phyloP scores from a whole-genome alignment of 1,140 invertebrate genomes.

The Drosophila kikkawai region DNA sequence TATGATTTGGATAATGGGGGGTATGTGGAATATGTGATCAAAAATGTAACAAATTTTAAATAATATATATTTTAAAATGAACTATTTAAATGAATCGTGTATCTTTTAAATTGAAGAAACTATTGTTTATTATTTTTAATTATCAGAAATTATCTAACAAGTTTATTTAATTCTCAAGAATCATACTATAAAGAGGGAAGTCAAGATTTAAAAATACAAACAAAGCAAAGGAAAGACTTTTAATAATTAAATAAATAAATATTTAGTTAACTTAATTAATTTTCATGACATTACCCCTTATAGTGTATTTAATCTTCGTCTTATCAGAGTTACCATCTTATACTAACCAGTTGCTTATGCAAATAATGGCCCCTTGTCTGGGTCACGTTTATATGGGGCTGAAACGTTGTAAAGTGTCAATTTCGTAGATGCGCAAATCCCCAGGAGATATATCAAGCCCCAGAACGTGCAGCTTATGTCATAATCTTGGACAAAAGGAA shows the following conservation, averaged over 20 bases:
- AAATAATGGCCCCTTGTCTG: slow-evolving; percentile 69
- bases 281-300: not conserved
- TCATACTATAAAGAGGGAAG: too few relatives aligned
- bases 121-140: too few relatives aligned
- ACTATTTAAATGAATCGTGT: too few relatives aligned
- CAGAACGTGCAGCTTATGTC: slow-evolving; percentile 81
- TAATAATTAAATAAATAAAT: too few relatives aligned
- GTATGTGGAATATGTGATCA: slow-evolving; percentile 12
- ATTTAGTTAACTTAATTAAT: not conserved
- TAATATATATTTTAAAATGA: too few relatives aligned
- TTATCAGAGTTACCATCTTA: slow-evolving; percentile 23
- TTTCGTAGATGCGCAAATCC: slow-evolving; percentile 67
- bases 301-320: slow-evolving; percentile 53
- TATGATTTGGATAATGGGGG: slow-evolving; percentile 17
- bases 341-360: slow-evolving; percentile 59
- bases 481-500: slow-evolving; percentile 55
- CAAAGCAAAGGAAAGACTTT: too few relatives aligned
- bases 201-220: too few relatives aligned
- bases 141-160: too few relatives aligned
- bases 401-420: slow-evolving; percentile 78
- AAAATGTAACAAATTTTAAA: not conserved
- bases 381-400: slow-evolving; percentile 79
- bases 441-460: slow-evolving; percentile 52
- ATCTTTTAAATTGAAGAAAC: too few relatives aligned
- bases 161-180: too few relatives aligned